Base-by-base conservation (phyloP, 2,113 vertebrate species). In the Pheucticus melanocephalus region DNA sequence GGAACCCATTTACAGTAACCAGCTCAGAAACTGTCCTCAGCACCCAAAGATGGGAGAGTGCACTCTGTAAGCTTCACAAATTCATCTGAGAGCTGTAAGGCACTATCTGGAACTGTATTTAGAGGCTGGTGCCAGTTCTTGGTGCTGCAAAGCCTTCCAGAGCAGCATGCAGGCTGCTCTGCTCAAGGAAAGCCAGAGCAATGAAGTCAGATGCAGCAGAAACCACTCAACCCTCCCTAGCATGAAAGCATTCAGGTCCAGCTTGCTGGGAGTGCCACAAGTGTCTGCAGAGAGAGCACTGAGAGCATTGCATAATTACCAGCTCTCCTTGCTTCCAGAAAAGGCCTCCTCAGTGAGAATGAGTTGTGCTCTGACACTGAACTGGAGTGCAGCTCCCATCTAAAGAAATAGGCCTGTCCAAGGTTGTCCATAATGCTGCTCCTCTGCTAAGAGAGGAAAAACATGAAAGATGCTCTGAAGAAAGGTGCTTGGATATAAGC, bases 221-320 rank as follows among this genome's bases (percentile, higher is more conserved):
- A 89, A 37, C 19, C 25, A 33, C 25, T 40, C n/a, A 40, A 42
- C 42, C 35, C 45, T 84, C 61, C n/a, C 31, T 6, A 66, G 21
- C 28, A 78, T 2, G 31, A 40, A 42, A 56, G 30, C 6, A 48
- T 18, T 70, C 2, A 1, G 25, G 39, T 37, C 37, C 66, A 92
- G 50, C n/a, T 61, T n/a, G 50, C 63, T 56, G 24, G n/a, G 18
- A 72, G 48, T 4, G 33, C 31, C 54, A 9, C 10, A 54, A 27
- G 27, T 1, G 9, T 24, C 48, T 30, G 33, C 33, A 84, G 40
- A 80, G 11, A 23, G 21, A 23, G 24, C 21, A 13, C 0, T 39
- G 40, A 20, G 15, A 23, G 21, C 21, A 11, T 0, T 44, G 40
- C 7, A 3, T 22, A 35, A 31, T 28, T n/a, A 10, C 6, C 64